A percentile compares a stretch with the other conserved stretches of the same genome.
These are phyloP conservation scores for Blastobasis adustella DNA, from an alignment of 2,888 invertebrate genomes.

Conservation along the genomic window DNA sequence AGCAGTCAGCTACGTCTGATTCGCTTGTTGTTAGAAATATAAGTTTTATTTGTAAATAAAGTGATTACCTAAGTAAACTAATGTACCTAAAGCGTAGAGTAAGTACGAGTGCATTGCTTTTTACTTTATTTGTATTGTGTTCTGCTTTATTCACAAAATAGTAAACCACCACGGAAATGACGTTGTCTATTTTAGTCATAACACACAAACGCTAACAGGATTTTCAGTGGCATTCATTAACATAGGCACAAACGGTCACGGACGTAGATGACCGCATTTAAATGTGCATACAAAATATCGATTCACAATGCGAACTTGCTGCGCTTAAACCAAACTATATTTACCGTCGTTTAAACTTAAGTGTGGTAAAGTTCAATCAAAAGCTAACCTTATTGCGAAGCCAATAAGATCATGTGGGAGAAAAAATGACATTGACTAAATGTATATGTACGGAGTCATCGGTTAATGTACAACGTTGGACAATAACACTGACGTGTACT, in stretches of 20 bases:
- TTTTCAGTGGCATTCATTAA: conserved; percentile 24
- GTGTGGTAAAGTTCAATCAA: conserved; percentile 10
- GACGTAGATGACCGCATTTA: conserved; percentile 66
- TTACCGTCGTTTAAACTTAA: conserved; percentile 13
- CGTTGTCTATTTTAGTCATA: too few relatives aligned
- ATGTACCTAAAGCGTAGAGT: too few relatives aligned
- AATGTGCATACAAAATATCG: conserved; percentile 71
- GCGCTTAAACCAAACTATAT: conserved; percentile 50
- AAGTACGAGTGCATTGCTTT: too few relatives aligned
- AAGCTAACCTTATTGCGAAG: conserved; percentile 18
- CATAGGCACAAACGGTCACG: conserved; percentile 37
- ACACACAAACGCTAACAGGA: not conserved
- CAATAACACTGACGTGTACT: conserved; percentile 64
- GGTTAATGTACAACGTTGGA: conserved; percentile 44
- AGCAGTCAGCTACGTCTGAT: too few relatives aligned
- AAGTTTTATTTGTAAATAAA: too few relatives aligned
- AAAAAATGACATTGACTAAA: conserved; percentile 4
- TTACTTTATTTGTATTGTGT: too few relatives aligned
- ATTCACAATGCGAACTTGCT: conserved; percentile 22
- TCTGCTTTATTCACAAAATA: too few relatives aligned
- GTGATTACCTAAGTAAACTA: too few relatives aligned
- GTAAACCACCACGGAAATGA: too few relatives aligned
- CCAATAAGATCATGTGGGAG: conserved; percentile 15
- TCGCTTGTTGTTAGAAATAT: too few relatives aligned
- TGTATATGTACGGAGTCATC: conserved; percentile 1